Conservation (phyloP, 2,888 invertebrate genomes). For the Leucophenga maculata region DNA sequence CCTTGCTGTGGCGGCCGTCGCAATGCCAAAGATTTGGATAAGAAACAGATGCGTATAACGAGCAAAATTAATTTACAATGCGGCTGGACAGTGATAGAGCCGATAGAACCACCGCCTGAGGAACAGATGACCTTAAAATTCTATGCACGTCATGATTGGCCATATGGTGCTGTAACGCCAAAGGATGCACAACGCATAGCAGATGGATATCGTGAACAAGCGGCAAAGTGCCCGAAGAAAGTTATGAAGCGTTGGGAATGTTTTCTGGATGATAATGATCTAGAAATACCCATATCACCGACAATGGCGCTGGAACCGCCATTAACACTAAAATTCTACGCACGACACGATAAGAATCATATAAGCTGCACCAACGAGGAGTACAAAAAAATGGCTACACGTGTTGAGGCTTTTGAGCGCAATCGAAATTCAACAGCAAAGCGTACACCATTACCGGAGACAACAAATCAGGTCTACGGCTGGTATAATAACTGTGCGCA, state of each 20-base stretch:
- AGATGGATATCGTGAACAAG: neutral
- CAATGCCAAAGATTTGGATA: conserved; percentile 36
- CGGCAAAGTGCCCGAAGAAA: neutral
- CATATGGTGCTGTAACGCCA: conserved; percentile 33
- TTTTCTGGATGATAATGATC: neutral
- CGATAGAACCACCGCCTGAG: conserved; percentile 38
- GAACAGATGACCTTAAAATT: conserved; percentile 52
- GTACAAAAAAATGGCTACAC: conserved; percentile 35
- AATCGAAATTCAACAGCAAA: conserved; percentile 17
- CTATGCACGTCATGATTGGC: conserved; percentile 57
- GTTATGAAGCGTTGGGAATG: neutral
- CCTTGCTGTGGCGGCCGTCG: conserved; percentile 55
- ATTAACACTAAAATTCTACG: conserved; percentile 54
- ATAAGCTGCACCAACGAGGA: conserved; percentile 46
- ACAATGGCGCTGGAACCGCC: conserved; percentile 39
- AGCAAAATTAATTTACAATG: neutral
- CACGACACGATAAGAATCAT: conserved; percentile 54
- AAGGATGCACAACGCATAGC: neutral
- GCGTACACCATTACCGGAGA: conserved; percentile 46
- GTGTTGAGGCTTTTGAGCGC: neutral
- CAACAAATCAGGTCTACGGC: conserved; percentile 55
- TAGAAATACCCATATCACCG: neutral
- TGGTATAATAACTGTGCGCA: conserved; percentile 53
- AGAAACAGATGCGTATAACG: neutral
- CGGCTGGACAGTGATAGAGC: conserved; percentile 6